Evolutionary conservation across 1,140 invertebrate species (phyloP), one percentile per base, ranked within the genome.

Genomic region (Tetramorium parvispinum): DNA sequence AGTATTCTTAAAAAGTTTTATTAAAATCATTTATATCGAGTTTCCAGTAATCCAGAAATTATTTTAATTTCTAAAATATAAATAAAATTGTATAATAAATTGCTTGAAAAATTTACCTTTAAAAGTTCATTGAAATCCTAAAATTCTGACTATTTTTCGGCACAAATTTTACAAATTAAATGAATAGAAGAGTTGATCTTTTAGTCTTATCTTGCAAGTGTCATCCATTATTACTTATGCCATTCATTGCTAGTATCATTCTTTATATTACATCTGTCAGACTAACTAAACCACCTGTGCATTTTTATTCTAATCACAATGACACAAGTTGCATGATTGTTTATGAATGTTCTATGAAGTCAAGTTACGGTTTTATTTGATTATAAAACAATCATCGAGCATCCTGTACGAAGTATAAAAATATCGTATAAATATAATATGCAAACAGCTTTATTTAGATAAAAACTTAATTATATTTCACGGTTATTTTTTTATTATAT

Each of bases 231-330:
- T 46, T 16, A 16, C 2, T 24, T 13, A 7, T 21, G 37, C 8
- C 40, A 43, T 10, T 10, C 43, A 27, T 73, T 53, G 1, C 7
- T 51, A 32, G 27, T 32, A 51, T 32, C 24, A 51, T 71, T 71
- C 8, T 53, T 73, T 27, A 73, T 27, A 73, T 51, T 71, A 68
- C 66, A 68, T 8, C 8, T n/a, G 49, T 53, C 24, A 53, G 5
- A n/a, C n/a, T n/a, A 73, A 18, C 18, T 73, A 73, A 73, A 53
- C 16, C 49, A 73, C 18, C 49, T 73, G 49, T 32, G 16, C 18
- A 37, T 53, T 53, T 32, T 32, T 63, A 18, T 73, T 73, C 70
- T 73, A 53, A 4, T 73, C 16, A n/a, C 21, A 46, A 68, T 68
- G 51, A 27, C 16, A 18, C 18, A 16, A 18, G 16, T 21, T 53